phyloP scores from a whole-genome alignment of 1,140 invertebrate genomes.

The Apis florea region DNA sequence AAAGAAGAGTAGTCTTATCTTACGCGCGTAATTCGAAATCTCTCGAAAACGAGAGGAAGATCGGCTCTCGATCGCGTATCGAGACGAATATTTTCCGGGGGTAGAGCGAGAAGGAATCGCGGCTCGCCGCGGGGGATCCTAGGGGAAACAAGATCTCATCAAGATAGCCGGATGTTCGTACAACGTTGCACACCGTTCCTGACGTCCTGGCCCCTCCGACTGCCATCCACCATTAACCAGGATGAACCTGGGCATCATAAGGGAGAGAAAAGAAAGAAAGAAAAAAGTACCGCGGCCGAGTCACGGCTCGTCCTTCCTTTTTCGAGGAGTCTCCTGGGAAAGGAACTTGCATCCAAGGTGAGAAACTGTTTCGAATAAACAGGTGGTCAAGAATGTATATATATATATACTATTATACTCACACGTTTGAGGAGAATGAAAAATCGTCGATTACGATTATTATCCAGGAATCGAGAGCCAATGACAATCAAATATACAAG shows the following conservation, averaged over 20 bases:
- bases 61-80: background rate
- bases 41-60: background rate
- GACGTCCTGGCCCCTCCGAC: slow-evolving; percentile 64
- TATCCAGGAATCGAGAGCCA: too few relatives aligned
- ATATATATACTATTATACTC: too few relatives aligned
- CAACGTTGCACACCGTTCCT: slow-evolving; percentile 64
- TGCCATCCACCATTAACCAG: slow-evolving; percentile 72
- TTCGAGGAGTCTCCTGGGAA: too few relatives aligned
- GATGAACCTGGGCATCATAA: slow-evolving; percentile 51
- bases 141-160: slow-evolving; percentile 79
- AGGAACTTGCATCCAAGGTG: too few relatives aligned
- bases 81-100: slow-evolving; percentile 60
- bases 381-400: too few relatives aligned
- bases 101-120: slow-evolving; percentile 70
- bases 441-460: too few relatives aligned
- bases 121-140: slow-evolving; percentile 71
- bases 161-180: slow-evolving; percentile 75
- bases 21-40: background rate
- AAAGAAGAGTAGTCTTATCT: too few relatives aligned
- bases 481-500: too few relatives aligned
- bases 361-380: too few relatives aligned
- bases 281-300: background rate
- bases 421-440: too few relatives aligned
- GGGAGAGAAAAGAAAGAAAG: background rate
- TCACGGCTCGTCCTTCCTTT: too few relatives aligned